Evolutionary conservation across 2,797 vertebrate genomes (phyloP), one percentile per base, ranked within the genome.

Genomic region (Rhynchotus rufescens): DNA sequence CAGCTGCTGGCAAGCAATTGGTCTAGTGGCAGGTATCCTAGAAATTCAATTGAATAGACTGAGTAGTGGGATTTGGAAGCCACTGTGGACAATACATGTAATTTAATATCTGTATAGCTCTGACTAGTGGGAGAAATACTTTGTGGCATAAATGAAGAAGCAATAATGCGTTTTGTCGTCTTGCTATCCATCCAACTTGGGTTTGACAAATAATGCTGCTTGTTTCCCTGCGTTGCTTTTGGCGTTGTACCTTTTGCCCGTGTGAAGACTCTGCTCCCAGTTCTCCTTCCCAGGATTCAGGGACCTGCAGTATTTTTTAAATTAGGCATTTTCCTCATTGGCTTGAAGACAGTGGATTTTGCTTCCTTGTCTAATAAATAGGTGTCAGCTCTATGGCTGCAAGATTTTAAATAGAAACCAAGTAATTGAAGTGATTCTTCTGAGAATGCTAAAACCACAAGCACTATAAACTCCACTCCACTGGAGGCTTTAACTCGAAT

Each of bases 31-130:
- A 85, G 54, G 59, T 87, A 82, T n/a, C 66, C 54, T 86, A 65
- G 62, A 89, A 93, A 89, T 88, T 64, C 66, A 88, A 3, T 13
- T 42, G 28, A 77, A 40, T 69, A 56, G 38, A 36, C 71, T 56
- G 77, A 30, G 54, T 36, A 51, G 17, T 54, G 49, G 59, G n/a
- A 77, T 90, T 85, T 93, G 49, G 83, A 94, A 92, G 47, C 17
- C 30, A 26, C 47, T 23, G 4, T 4, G 6, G 51, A 36, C 26
- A 38, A 30, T 25, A 60, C 22, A 78, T 79, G 83, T 80, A 64
- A 73, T n/a, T 84, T 61, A 20, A 56, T 69, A 52, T 44, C 30
- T 71, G 3, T 51, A 61, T 60, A 66, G 56, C 26, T 87, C 25
- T 77, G 52, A 74, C 38, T 64, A 45, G 38, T 13, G 9, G n/a